Percentiles rank a stretch among this genome's conserved stretches.
These are phyloP conservation scores for Trochalopteron elliotii DNA, from an alignment of 2,113 vertebrate species.

Conservation along the genomic window DNA sequence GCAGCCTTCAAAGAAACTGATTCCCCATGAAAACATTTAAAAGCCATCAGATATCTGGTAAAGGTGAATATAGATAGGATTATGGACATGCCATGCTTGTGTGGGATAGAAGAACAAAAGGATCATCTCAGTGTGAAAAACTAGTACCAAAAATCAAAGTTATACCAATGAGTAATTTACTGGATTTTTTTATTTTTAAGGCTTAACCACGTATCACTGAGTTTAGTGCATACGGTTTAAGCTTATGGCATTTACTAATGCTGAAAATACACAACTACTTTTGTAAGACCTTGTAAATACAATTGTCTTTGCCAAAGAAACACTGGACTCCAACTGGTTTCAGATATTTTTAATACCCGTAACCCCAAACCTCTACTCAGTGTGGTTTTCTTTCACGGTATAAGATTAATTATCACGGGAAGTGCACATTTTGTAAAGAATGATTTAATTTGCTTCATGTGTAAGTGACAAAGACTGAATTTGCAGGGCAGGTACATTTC, in stretches of 20 bases:
- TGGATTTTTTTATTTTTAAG: background rate
- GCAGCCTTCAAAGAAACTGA: background rate
- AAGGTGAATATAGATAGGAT: background rate
- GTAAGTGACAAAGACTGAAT: background rate
- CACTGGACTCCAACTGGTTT: background rate
- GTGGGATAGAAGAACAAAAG: background rate
- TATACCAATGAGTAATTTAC: background rate
- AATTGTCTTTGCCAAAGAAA: background rate
- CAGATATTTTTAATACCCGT: background rate
- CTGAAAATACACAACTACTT: background rate
- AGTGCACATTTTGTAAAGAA: background rate
- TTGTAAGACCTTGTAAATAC: background rate
- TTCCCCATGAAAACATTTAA: background rate
- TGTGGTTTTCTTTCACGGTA: background rate
- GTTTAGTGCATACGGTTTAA: background rate
- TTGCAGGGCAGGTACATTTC: background rate
- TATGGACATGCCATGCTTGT: background rate
- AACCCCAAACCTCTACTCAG: background rate
- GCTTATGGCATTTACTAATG: background rate
- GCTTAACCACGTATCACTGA: fast-evolving
- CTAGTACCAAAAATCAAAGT: background rate
- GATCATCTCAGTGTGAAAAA: background rate
- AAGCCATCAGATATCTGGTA: background rate
- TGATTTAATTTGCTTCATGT: background rate
- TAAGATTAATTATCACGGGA: background rate